phyloP scores from a whole-genome alignment of 1,140 invertebrate genomes.

The Papilio aristodemus region DNA sequence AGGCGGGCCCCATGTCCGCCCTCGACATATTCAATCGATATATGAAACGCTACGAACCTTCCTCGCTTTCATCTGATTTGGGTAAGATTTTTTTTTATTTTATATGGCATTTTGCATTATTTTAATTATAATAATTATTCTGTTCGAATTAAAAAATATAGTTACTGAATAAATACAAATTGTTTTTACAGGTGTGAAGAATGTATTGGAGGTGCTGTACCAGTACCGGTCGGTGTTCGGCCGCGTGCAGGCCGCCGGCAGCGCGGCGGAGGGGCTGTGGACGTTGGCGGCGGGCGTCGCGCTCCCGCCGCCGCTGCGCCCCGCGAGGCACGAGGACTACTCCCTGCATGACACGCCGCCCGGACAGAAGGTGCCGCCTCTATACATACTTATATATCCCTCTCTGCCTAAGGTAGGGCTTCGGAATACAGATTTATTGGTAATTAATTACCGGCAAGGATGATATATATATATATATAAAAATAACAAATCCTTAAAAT shows the following conservation, averaged over 20 bases:
- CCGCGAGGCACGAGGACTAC: constrained; percentile 52
- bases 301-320: constrained; percentile 39
- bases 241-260: constrained; percentile 28
- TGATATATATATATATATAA: too few species aligned
- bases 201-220: constrained; percentile 57
- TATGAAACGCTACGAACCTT: constrained; percentile 59
- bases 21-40: constrained; percentile 61
- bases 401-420: too few species aligned
- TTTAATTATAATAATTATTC: not conserved
- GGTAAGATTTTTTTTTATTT: constrained; percentile 47
- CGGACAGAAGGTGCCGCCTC: constrained; percentile 67
- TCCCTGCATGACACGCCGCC: constrained; percentile 72
- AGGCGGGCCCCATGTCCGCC: constrained; percentile 42
- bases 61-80: constrained; percentile 58
- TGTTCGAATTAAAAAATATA: too few species aligned
- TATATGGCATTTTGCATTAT: not conserved
- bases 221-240: constrained; percentile 60
- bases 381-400: too few species aligned
- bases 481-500: too few species aligned
- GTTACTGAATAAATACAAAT: too few species aligned
- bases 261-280: constrained; percentile 40
- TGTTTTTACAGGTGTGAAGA: constrained; percentile 66
- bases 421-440: too few species aligned
- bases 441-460: too few species aligned
- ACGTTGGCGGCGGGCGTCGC: constrained; percentile 49